Evolutionary conservation across 53 echinoderm and acorn worm species (phyloP).

Genomic region (Echinometra lucunter): DNA sequence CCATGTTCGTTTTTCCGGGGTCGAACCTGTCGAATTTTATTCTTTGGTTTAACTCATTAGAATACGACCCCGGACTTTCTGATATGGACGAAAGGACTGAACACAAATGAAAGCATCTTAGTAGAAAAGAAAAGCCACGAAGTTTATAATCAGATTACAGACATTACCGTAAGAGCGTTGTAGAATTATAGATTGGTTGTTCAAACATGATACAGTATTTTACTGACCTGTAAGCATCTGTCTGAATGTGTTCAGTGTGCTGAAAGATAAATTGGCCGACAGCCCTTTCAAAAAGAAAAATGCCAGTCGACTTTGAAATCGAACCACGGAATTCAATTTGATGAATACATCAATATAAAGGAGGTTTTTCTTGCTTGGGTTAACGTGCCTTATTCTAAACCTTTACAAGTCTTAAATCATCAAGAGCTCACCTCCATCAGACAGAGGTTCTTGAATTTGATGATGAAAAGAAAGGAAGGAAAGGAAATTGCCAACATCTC

Average conservation of each 20-base stretch:
- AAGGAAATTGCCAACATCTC: neutral
- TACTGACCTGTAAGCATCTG: conserved; percentile 26
- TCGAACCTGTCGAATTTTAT: too few relatives aligned
- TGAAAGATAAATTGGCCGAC: conserved; percentile 15
- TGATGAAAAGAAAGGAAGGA: neutral
- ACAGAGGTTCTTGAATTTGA: neutral
- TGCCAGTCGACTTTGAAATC: neutral
- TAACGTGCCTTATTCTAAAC: neutral
- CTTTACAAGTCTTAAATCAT: neutral
- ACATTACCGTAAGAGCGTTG: neutral
- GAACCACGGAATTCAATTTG: conserved; percentile 4
- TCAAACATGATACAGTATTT: neutral
- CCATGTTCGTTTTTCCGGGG: too few relatives aligned
- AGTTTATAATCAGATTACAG: neutral
- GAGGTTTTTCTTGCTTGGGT: neutral
- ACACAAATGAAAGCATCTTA: neutral
- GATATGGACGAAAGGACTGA: neutral
- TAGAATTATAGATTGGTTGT: neutral
- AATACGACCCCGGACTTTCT: neutral
- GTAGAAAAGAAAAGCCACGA: neutral
- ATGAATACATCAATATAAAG: conserved; percentile 28
- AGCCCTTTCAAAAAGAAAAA: neutral
- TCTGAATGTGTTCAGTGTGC: neutral
- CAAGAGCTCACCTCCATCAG: neutral
- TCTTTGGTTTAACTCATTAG: neutral